Evolutionary conservation across 2,888 invertebrate genomes (phyloP), one percentile per base, ranked within the genome.

Genomic region (Rotaria magnacalcarata): DNA sequence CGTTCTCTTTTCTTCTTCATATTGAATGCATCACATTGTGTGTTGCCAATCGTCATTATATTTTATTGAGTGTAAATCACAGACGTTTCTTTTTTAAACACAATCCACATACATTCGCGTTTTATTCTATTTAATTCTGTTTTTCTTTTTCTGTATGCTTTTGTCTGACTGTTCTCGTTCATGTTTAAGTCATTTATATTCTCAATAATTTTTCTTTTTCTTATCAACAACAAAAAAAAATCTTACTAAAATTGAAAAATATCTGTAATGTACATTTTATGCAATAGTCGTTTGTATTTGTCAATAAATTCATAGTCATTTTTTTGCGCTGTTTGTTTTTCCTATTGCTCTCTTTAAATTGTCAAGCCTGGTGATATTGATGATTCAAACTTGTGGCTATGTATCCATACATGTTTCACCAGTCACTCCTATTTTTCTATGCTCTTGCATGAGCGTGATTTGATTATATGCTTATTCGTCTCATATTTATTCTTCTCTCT

Each of bases 301-400:
- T 67, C 34, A 67, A 67, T 67, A 10, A 67, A 67, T 16, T 8
- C 67, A 67, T 67, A 67, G 67, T 67, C 27, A 67, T 67, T 67
- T 67, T 14, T n/a, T 21, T 54, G 19, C 54, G 50, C 14, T 54
- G 21, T 54, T 54, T 54, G 21, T 27, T 27, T 60, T 67, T 67
- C 14, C 16, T 67, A 11, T 34, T 10, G 10, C 34, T 10, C 14
- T 67, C 27, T 27, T 67, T 14, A 34, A 67, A 34, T 67, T 27
- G 67, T 67, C 67, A 67, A 58, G 34, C 67, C 67, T 67, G 67
- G 67, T 67, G 67, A 67, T 67, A 67, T n/a, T 27, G 16, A 27
- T 27, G n/a, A 67, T 67, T 67, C n/a, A 16, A 67, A 34, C 34
- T 14, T 27, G 3, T 67, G 5, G 27, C 6, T 27, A 27, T 14